Conservation (phyloP, 35 echinoderm and acorn worm genomes). For the Anneissia japonica region DNA sequence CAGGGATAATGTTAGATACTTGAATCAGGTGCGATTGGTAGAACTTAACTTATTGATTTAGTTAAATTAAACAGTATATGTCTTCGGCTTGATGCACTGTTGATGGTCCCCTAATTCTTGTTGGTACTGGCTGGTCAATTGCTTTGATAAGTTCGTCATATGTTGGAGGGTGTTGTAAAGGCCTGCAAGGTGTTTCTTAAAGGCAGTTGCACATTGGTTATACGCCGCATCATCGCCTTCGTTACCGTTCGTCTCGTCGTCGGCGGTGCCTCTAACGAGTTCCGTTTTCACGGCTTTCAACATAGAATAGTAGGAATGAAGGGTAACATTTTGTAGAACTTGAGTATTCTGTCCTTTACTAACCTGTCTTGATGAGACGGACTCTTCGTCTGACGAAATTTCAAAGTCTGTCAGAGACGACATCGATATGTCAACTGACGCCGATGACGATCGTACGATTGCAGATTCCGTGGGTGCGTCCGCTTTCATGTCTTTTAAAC, state of each 20-base stretch:
- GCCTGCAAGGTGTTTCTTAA: slow-evolving; percentile 87
- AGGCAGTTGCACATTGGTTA: slow-evolving; percentile 46
- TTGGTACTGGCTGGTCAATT: slow-evolving; percentile 69
- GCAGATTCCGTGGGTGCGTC: slow-evolving; percentile 8
- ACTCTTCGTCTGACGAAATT: background rate
- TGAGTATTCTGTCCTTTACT: background rate
- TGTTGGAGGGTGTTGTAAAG: slow-evolving; percentile 75
- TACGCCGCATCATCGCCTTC: slow-evolving; percentile 28
- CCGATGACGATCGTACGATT: background rate
- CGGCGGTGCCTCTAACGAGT: slow-evolving; percentile 48
- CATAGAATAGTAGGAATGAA: slow-evolving; percentile 80
- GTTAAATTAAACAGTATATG: slow-evolving; percentile 41
- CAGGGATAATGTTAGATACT: too few relatives aligned
- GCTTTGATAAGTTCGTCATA: slow-evolving; percentile 69
- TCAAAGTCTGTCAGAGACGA: background rate
- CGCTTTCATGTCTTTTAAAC: slow-evolving; percentile 73
- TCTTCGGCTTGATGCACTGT: slow-evolving; percentile 69
- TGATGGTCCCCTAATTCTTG: slow-evolving; percentile 83
- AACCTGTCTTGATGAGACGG: background rate
- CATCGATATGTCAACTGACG: background rate
- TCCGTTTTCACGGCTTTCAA: slow-evolving; percentile 87
- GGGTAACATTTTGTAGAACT: slow-evolving; percentile 44
- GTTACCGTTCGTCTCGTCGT: slow-evolving; percentile 11
- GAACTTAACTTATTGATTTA: too few relatives aligned
- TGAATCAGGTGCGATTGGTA: too few relatives aligned